A percentile compares a stretch with the other conserved stretches of the same genome.
These are phyloP conservation scores for Drosophila paracracens DNA, from an alignment of 2,888 invertebrate species.

Conservation along the genomic window DNA sequence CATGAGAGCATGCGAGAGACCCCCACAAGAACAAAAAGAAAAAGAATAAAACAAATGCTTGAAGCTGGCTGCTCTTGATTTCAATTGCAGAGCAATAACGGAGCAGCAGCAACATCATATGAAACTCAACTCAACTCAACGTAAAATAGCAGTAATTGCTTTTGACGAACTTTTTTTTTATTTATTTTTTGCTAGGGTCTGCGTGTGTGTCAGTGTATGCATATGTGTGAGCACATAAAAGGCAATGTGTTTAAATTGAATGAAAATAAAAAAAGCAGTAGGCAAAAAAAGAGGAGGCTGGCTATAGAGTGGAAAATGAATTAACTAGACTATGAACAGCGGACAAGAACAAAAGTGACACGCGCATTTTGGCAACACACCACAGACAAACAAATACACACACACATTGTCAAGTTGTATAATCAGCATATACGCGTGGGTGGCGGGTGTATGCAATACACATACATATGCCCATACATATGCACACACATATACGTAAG, in stretches of 20 bases:
- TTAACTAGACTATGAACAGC: slow-evolving; percentile 53
- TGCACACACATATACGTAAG: neutral
- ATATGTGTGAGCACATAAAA: slow-evolving; percentile 51
- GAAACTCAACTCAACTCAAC: slow-evolving; percentile 63
- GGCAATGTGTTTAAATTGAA: slow-evolving; percentile 75
- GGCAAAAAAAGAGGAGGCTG: slow-evolving; percentile 42
- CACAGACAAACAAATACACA: slow-evolving; percentile 19
- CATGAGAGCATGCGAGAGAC: slow-evolving; percentile 30
- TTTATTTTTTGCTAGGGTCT: slow-evolving; percentile 17
- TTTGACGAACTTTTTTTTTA: slow-evolving; percentile 57
- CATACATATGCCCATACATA: neutral
- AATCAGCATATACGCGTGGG: slow-evolving; percentile 45
- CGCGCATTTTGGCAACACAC: slow-evolving; percentile 39
- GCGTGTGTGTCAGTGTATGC: slow-evolving; percentile 19
- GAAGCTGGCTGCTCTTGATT: slow-evolving; percentile 53
- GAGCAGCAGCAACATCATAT: slow-evolving; percentile 49
- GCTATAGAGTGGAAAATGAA: slow-evolving; percentile 44
- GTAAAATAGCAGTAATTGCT: slow-evolving; percentile 78
- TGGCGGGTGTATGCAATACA: neutral
- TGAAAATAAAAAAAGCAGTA: slow-evolving; percentile 72
- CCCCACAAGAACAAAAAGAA: slow-evolving; percentile 57
- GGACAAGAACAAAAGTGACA: slow-evolving; percentile 33
- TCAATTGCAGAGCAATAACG: slow-evolving; percentile 77
- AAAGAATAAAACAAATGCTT: slow-evolving; percentile 58
- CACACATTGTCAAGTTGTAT: slow-evolving; percentile 40